Evolutionary conservation across 2,888 invertebrate species (phyloP).

Genomic region (Mythimna impura): DNA sequence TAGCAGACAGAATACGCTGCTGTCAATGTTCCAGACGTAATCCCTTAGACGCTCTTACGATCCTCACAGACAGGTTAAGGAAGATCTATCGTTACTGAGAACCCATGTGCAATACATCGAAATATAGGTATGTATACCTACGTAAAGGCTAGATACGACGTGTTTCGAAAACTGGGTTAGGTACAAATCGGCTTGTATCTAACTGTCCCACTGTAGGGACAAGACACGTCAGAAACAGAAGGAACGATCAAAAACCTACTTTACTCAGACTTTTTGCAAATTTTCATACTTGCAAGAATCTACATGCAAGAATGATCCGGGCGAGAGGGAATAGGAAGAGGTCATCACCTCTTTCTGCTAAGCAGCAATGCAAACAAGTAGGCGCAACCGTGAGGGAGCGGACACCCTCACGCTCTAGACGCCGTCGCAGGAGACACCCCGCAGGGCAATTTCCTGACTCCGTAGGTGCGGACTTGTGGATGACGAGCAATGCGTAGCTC

Average conservation of each 20-base stretch:
- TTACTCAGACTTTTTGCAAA: neutral
- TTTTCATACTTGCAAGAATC: neutral
- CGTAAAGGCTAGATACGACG: neutral
- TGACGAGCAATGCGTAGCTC: no score
- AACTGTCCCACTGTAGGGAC: neutral
- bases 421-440: no score
- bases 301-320: no score
- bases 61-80: conserved; percentile 4
- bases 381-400: no score
- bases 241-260: neutral
- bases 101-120: conserved; percentile 1
- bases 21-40: conserved; percentile 21
- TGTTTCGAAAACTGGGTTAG: neutral
- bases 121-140: neutral
- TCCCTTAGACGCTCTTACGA: conserved; percentile 28
- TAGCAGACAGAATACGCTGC: conserved; percentile 9
- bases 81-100: conserved; percentile 9
- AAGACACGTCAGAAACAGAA: neutral
- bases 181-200: neutral
- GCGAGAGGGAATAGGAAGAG: no score
- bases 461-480: no score
- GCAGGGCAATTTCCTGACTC: no score
- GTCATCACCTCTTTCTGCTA: no score
- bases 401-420: no score
- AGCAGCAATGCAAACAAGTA: no score